Percentiles rank a stretch among this genome's conserved stretches.
Conservation (phyloP, 2,797 vertebrate genomes). For the Micromesistius poutassou region DNA sequence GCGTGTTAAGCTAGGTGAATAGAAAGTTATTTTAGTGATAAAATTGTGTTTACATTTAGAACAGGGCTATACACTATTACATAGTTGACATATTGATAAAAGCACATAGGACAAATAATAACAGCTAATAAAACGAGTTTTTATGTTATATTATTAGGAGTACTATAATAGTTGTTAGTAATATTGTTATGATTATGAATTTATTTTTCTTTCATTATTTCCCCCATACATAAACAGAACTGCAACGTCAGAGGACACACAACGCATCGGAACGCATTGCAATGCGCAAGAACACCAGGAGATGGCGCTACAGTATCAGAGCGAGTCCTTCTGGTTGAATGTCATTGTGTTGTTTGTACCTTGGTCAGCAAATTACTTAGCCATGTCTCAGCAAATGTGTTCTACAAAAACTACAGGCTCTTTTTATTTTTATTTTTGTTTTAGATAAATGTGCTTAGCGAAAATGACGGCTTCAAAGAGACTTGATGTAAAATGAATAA, state of each 20-base stretch:
- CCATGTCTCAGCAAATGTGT: background rate
- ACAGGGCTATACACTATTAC: background rate
- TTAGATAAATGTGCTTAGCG: too few relatives aligned
- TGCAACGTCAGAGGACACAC: background rate
- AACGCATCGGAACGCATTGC: background rate
- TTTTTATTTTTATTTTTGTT: too few relatives aligned
- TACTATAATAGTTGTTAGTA: background rate
- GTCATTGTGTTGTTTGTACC: too few relatives aligned
- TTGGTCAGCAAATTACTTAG: too few relatives aligned
- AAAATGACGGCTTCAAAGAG: too few relatives aligned
- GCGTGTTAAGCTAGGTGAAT: background rate
- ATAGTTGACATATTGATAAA: background rate
- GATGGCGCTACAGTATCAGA: slow-evolving; percentile 36
- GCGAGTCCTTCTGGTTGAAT: too few relatives aligned
- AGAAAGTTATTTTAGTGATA: background rate
- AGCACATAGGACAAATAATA: background rate
- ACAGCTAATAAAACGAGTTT: background rate
- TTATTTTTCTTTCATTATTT: background rate
- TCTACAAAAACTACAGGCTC: too few relatives aligned
- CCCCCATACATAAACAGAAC: background rate
- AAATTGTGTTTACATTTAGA: too few relatives aligned
- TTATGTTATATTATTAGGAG: background rate
- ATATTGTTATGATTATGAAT: background rate
- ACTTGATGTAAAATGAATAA: too few relatives aligned
- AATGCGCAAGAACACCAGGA: slow-evolving; percentile 35